Evolutionary conservation across 2,888 invertebrate species (phyloP), one percentile per base, ranked within the genome.

Genomic region (Lasioglossum figueresi): DNA sequence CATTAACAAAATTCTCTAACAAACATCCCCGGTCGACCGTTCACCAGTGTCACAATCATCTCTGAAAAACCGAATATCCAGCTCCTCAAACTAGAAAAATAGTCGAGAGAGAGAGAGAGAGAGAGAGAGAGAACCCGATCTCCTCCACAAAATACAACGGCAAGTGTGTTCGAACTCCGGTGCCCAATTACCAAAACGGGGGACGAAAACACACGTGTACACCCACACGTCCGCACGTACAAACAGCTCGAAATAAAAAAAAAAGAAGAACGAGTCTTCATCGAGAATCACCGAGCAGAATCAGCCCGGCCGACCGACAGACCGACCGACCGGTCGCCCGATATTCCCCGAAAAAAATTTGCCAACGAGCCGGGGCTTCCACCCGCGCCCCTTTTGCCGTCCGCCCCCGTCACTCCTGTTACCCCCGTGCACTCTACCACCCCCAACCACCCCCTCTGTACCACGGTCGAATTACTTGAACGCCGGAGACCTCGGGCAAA

Each of bases 401-500:
- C 23, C 40, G 3, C 4, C 27, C 27, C 27, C 19, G 10, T 48
- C 70, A 45, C 52, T n/a, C 12, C 5, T 14, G 76, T 71, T 4
- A 4, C n/a, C 16, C 12, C 4, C 31, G 16, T 12, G 14, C 59
- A 34, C 16, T 45, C 45, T 45, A 0, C 37, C 37, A 12, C 12
- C 23, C 37, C 23, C 23, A 14, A n/a, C 37, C 68, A 0, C 12
- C 23, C 34, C 23, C 23, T 23, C 23, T 56, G n/a, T 56, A 5
- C 74, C 74, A 66, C 63, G 43, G n/a, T 27, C 23, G 76, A 84
- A 79, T 83, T 79, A 71, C 83, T 83, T 83, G 72, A 84, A 63
- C 84, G 71, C 48, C 74, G 63, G 48, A 71, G 23, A 81, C 76
- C 52, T 72, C 52, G 81, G 71, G 63, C 72, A 84, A 84, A 84